phyloP scores from a whole-genome alignment of 2,113 vertebrate species.

The Pantherophis guttatus region DNA sequence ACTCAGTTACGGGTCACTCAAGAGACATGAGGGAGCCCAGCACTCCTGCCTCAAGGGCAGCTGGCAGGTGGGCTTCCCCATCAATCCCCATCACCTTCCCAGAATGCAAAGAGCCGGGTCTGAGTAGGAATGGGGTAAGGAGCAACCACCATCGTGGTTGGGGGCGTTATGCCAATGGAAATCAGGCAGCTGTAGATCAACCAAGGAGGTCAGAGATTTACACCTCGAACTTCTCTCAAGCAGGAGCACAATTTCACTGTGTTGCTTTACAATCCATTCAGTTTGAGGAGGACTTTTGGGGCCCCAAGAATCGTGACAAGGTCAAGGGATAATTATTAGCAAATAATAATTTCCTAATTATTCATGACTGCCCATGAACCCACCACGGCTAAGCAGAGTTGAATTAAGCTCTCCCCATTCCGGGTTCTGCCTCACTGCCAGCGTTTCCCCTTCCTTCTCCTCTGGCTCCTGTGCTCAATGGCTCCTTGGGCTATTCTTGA shows the following conservation, averaged over 20 bases:
- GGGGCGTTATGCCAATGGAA: not conserved
- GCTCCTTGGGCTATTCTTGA: not conserved
- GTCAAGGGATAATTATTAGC: not conserved
- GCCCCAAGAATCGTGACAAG: not conserved
- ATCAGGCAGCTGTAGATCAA: no score
- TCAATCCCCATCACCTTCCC: not conserved
- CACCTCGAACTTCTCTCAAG: not conserved
- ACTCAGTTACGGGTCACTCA: not conserved
- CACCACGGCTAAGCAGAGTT: not conserved
- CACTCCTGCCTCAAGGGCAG: no score
- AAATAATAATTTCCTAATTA: not conserved
- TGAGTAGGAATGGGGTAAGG: rapidly evolving
- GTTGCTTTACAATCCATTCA: not conserved
- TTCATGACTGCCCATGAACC: not conserved
- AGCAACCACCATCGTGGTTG: not conserved
- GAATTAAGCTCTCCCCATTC: not conserved
- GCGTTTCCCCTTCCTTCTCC: not conserved
- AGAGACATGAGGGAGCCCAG: not conserved
- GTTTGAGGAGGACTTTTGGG: not conserved
- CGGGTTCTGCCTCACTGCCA: not conserved
- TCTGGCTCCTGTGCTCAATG: not conserved
- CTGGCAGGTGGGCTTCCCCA: not conserved
- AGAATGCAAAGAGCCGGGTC: no score
- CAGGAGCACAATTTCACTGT: not conserved
- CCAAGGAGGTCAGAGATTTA: not conserved